phyloP scores from a whole-genome alignment of 1,140 invertebrate species.

The Drosophila chauvacae region DNA sequence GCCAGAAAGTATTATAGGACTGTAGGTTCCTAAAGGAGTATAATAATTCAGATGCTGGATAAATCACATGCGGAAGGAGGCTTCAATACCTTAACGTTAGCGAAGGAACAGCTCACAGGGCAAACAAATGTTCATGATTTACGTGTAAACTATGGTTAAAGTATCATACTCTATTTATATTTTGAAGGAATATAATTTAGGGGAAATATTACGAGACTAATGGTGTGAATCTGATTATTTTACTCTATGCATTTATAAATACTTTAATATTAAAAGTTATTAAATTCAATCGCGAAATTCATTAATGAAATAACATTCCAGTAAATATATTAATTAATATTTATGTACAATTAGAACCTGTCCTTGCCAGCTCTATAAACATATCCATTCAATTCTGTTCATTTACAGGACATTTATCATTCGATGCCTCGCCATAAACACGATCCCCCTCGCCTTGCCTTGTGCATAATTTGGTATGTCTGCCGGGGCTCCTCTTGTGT shows the following conservation, averaged over 20 bases:
- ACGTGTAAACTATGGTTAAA: background rate
- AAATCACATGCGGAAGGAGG: constrained; percentile 14
- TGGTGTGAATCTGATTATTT: background rate
- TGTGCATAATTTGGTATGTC: constrained; percentile 60
- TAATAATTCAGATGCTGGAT: constrained; percentile 13
- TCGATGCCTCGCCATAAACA: background rate
- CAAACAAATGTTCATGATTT: constrained; percentile 3
- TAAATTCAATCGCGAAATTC: background rate
- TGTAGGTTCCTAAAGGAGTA: background rate
- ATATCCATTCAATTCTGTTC: background rate
- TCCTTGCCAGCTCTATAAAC: background rate
- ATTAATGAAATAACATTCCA: background rate
- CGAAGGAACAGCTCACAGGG: too few species aligned
- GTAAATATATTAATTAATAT: background rate
- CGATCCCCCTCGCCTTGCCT: constrained; percentile 28
- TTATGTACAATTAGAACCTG: background rate
- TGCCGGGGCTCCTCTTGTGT: constrained; percentile 16
- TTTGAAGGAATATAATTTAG: background rate
- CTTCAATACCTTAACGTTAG: background rate
- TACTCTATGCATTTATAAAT: background rate
- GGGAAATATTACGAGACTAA: background rate
- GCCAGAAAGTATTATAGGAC: constrained; percentile 2
- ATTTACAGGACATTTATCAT: constrained; percentile 19
- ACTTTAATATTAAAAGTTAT: background rate
- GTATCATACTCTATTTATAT: background rate